These are phyloP conservation scores for Drosophila mayaguana DNA, from an alignment of 2,888 invertebrate species.

Conservation along the genomic window DNA sequence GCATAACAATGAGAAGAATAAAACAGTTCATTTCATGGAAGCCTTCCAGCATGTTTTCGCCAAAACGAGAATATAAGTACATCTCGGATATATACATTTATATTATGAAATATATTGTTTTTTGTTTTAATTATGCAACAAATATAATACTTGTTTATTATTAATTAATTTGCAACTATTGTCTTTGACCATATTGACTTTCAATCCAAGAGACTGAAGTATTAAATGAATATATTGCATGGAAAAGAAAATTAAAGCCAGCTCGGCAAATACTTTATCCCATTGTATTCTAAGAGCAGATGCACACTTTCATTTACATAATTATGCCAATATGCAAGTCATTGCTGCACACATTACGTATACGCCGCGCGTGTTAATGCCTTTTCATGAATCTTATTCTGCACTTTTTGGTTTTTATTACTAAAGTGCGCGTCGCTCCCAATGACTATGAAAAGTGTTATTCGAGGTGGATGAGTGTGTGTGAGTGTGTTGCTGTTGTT, in stretches of 20 bases:
- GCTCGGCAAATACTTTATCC: neutral
- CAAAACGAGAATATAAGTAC: too few relatives aligned
- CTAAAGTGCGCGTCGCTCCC: conserved; percentile 29
- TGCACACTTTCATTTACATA: neutral
- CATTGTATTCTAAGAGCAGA: neutral
- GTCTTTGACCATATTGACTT: neutral
- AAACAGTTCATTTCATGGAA: neutral
- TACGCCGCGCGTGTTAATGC: conserved; percentile 50
- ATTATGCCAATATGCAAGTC: conserved; percentile 20
- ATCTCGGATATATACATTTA: neutral
- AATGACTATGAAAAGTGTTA: conserved; percentile 59
- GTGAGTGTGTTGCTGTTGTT: conserved; percentile 1
- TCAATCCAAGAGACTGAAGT: neutral
- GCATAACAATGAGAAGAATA: neutral
- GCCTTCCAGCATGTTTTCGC: too few relatives aligned
- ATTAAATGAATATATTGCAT: neutral
- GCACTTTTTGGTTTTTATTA: conserved; percentile 38
- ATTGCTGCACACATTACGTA: conserved; percentile 41
- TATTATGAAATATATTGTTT: neutral
- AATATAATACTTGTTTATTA: neutral
- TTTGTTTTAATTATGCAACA: too few relatives aligned
- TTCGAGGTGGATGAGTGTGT: conserved; percentile 12
- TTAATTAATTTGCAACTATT: neutral
- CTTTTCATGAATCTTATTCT: conserved; percentile 49
- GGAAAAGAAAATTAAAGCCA: neutral